Base-by-base conservation (phyloP, 1,140 invertebrate genomes). In the Drosophila persimilis region DNA sequence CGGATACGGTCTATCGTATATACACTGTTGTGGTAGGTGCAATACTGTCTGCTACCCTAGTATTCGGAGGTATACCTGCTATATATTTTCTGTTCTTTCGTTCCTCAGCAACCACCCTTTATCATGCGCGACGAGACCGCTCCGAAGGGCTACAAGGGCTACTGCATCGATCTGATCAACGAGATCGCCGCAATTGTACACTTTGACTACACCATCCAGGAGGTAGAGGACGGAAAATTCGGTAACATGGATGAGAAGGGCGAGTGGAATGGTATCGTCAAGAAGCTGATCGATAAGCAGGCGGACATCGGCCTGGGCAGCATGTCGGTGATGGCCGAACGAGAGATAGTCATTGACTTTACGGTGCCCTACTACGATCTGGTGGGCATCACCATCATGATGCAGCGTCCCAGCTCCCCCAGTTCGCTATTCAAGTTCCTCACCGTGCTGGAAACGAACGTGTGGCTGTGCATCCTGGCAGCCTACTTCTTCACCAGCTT, bases 341-440 rank as follows among this genome's bases (percentile, higher is more conserved):
- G 98, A 17, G 98, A 99, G 91, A 97, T 96, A 77, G 97, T 98
- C 0, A 96, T 99, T 0, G 98, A 98, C 91, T 99, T 98, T 80
- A 99, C 98, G 0, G 97, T 98, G 0, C 97, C 98, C 0, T 98
- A 98, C 88, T 99, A 99, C 89, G 98, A 99, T 92, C 92, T 98
- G 35, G 97, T 99, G 0, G 98, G 98, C 0, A 97, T 98, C 20
- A 97, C 96, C 0, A 98, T 99, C 73, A 92, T 99, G 74, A 90
- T 90, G 89, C 79, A 89, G 31, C 66, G 89, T 6, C 95, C 95
- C 76, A 93, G 92, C 2, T 93, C 94, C 0, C 94, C 95, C 29
- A 98, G 96, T 6, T 98, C 97, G 0, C 93, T 99, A 5, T 99
- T 99, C 92, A 99, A 99, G 92, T 99, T 99, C 90, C 93, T 99